Percentiles rank a stretch among this genome's conserved stretches.
Conservation (phyloP, 2,888 invertebrate genomes). For the Eristalis arbustorum region DNA sequence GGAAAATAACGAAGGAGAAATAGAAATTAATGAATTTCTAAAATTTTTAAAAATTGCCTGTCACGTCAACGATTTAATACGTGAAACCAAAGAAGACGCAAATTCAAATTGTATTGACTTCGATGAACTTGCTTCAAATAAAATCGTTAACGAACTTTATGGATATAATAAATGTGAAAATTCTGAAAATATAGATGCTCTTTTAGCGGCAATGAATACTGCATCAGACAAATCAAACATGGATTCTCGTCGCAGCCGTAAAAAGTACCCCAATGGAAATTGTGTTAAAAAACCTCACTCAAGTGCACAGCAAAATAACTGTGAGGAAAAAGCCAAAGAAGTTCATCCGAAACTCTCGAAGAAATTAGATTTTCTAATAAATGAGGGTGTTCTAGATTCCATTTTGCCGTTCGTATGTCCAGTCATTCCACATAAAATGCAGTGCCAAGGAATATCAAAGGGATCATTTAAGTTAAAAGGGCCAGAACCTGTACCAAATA, state of each 20-base stretch:
- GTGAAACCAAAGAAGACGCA: conserved; percentile 72
- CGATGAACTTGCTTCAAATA: conserved; percentile 76
- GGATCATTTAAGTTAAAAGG: background rate
- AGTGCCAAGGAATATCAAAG: conserved; percentile 7
- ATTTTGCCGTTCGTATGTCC: conserved; percentile 87
- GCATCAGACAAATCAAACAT: background rate
- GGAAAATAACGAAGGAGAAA: conserved; percentile 67
- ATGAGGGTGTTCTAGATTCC: conserved; percentile 91
- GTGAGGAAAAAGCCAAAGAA: background rate
- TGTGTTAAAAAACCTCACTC: conserved; percentile 4
- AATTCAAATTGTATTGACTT: conserved; percentile 74
- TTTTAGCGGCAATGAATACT: background rate
- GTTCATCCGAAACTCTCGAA: conserved; percentile 77
- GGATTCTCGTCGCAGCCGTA: conserved; percentile 6
- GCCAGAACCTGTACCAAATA: background rate
- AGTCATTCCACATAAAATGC: conserved; percentile 71
- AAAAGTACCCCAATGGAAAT: background rate
- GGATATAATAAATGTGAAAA: conserved; percentile 51
- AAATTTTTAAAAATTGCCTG: conserved; percentile 80
- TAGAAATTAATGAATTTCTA: conserved; percentile 79
- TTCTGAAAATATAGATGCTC: conserved; percentile 12
- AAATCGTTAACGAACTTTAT: conserved; percentile 76
- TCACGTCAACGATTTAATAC: conserved; percentile 79
- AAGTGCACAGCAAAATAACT: background rate
- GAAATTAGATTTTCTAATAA: conserved; percentile 83